Base-by-base conservation (phyloP, 1,140 invertebrate genomes). In the Drosophila kurseongensis region DNA sequence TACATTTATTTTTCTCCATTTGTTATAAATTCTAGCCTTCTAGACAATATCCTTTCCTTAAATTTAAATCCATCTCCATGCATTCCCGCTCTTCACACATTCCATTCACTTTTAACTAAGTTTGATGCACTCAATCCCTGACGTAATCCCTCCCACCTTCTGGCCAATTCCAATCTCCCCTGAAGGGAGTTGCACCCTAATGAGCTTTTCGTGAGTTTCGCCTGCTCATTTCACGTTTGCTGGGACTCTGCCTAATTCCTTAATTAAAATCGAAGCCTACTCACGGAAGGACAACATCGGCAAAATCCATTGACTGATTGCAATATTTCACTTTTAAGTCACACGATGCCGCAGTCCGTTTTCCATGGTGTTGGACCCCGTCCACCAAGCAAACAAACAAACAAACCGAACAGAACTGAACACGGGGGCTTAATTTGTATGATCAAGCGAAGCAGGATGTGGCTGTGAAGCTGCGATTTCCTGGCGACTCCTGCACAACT, bases 311-410 rank as follows among this genome's bases (percentile, higher is more conserved):
- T 89, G 84, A 88, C 84, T 88, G 83, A 88, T 88, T 88, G 83
- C 83, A 88, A 88, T 89, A 86, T 86, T 86, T 86, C 83, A 86
- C 83, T 86, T 86, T 86, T 86, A 86, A 86, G 83, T 86, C 83
- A 85, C 78, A 85, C 65, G 60, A 55, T 47, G 76, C 58, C 48
- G 41, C 65, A 50, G 47, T 42, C 44, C 51, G 41, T 40, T 58
- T 66, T 50, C 41, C 54, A 35, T 44, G 52, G 38, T 36, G 55
- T 57, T 44, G 59, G 36, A 29, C 50, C 16, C 65, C 41, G 32
- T 44, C 61, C 48, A 68, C 56, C 78, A 69, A 62, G 78, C 83
- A 86, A 78, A 83, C 75, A 75, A 78, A 83, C 75, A 75, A 55
- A 59, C 60, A 54, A 61, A 66, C 56, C 41, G 59, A 47, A 65